A percentile compares a stretch with the other conserved stretches of the same genome.
Conservation (phyloP, 2,888 invertebrate species). For the Eudasyphora cyanicolor region DNA sequence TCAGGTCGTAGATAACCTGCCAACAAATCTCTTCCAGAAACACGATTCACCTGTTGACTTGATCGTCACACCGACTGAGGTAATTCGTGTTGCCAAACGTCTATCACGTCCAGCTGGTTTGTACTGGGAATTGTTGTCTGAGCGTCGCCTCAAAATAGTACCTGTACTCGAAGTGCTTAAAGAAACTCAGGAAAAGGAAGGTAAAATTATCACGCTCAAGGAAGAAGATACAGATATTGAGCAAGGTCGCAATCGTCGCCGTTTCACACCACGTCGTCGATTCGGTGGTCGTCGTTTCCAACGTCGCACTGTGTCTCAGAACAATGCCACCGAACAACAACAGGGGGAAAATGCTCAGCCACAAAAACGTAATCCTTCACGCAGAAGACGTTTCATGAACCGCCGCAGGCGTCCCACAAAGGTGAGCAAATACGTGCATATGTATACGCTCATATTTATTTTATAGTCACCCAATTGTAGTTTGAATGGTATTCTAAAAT, state of each 20-base stretch:
- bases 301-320: slow-evolving; percentile 78
- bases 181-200: slow-evolving; percentile 86
- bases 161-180: slow-evolving; percentile 87
- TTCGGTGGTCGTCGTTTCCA: slow-evolving; percentile 79
- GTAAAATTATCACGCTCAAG: slow-evolving; percentile 84
- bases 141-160: slow-evolving; percentile 86
- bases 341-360: slow-evolving; percentile 66
- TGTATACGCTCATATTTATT: neutral
- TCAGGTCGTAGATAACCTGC: slow-evolving; percentile 87
- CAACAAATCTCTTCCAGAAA: slow-evolving; percentile 86
- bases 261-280: slow-evolving; percentile 77
- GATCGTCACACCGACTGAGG: slow-evolving; percentile 91
- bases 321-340: slow-evolving; percentile 74
- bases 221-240: slow-evolving; percentile 87
- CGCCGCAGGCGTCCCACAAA: slow-evolving; percentile 77
- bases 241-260: slow-evolving; percentile 80
- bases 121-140: slow-evolving; percentile 89
- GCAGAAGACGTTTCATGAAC: slow-evolving; percentile 74
- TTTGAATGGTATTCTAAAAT: neutral
- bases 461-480: neutral
- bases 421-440: slow-evolving; percentile 69
- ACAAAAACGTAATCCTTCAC: slow-evolving; percentile 73
- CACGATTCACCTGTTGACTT: slow-evolving; percentile 93
- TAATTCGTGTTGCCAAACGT: slow-evolving; percentile 83
- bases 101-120: slow-evolving; percentile 87